phyloP scores from a whole-genome alignment of 2,797 vertebrate genomes.

The Diplodus puntazzo region DNA sequence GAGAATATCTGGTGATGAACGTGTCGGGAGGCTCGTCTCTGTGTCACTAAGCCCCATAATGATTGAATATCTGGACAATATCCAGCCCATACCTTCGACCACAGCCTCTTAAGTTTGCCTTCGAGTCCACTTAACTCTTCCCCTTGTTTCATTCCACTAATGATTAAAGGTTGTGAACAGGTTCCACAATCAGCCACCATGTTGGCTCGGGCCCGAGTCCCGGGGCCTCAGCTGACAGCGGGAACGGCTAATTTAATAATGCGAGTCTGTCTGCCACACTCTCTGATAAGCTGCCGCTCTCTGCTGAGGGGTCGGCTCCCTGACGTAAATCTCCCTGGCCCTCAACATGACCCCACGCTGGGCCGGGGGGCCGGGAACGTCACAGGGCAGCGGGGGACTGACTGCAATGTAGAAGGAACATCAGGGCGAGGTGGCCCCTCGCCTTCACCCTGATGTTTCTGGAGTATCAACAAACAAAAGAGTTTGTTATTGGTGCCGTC shows the following conservation, averaged over 20 bases:
- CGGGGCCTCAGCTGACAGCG: constrained; percentile 74
- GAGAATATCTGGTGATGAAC: constrained; percentile 31
- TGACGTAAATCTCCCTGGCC: constrained; percentile 64
- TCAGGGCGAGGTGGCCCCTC: constrained; percentile 2
- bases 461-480: constrained; percentile 31
- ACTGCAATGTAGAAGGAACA: constrained; percentile 8
- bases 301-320: constrained; percentile 56
- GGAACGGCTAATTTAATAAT: constrained; percentile 77
- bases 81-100: constrained; percentile 22
- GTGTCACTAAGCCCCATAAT: constrained; percentile 46
- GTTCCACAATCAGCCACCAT: constrained; percentile 66
- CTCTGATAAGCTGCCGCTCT: constrained; percentile 71
- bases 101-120: constrained; percentile 27
- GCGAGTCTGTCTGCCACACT: constrained; percentile 56
- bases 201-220: constrained; percentile 61
- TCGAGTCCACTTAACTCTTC: constrained; percentile 43
- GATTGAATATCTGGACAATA: constrained; percentile 25
- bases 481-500: not conserved
- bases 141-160: constrained; percentile 52
- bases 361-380: constrained; percentile 36
- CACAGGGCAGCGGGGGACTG: constrained; percentile 44
- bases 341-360: constrained; percentile 54
- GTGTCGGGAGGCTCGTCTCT: constrained; percentile 29
- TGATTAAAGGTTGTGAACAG: constrained; percentile 56
- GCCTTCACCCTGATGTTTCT: not conserved